These are phyloP conservation scores for Cladopsammia gracilis DNA, from an alignment of 64 coral and sea anemone genomes.

Conservation along the genomic window DNA sequence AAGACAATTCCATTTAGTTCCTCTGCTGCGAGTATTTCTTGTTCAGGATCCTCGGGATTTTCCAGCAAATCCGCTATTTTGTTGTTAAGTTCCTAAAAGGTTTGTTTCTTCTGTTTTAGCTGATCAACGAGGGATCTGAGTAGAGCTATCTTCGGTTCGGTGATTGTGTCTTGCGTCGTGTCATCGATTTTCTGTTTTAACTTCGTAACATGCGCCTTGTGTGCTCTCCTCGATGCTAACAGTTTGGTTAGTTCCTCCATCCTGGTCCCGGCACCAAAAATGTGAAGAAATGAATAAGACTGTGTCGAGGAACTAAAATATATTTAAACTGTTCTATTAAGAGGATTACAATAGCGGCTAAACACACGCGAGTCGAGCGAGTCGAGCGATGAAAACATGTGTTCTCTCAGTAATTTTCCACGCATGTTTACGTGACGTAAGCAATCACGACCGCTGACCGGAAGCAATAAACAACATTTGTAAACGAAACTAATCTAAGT, in stretches of 20 bases:
- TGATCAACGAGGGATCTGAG: background rate
- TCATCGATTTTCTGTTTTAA: slow-evolving; percentile 11
- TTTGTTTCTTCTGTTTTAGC: background rate
- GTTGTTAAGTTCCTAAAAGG: background rate
- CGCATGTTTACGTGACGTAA: too few species aligned
- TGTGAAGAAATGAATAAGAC: too few species aligned
- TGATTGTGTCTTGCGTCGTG: background rate
- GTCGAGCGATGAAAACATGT: too few species aligned
- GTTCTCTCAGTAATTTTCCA: too few species aligned
- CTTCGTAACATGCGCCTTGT: background rate
- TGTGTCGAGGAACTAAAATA: too few species aligned
- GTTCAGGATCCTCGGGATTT: background rate
- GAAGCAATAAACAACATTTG: too few species aligned
- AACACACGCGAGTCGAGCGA: too few species aligned
- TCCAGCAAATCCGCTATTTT: background rate
- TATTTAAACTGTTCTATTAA: too few species aligned
- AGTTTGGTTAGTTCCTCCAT: slow-evolving; percentile 1
- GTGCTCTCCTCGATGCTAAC: background rate
- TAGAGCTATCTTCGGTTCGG: background rate
- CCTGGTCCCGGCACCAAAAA: slow-evolving; percentile 11
- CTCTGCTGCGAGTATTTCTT: background rate
- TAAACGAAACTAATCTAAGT: too few species aligned
- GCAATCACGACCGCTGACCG: too few species aligned
- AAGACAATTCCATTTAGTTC: background rate
- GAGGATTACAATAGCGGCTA: too few species aligned